These are phyloP conservation scores for Crax fasciolata DNA, from an alignment of 2,797 vertebrate genomes.

Conservation along the genomic window DNA sequence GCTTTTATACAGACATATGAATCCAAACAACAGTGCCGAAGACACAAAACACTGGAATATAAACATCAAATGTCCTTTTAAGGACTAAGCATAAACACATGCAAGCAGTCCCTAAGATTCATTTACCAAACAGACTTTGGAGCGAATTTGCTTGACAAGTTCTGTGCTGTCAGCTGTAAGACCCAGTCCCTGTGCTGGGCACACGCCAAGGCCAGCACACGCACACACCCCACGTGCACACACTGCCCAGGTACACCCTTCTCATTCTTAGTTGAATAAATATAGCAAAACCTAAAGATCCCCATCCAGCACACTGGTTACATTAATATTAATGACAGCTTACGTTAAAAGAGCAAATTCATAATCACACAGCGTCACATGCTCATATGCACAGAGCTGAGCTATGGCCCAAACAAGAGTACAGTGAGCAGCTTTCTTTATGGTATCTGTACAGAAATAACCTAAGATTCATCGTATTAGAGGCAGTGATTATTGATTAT, in stretches of 20 bases:
- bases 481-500: not conserved
- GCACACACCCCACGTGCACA: not conserved
- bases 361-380: not conserved
- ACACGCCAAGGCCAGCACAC: not conserved
- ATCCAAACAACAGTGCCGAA: not conserved
- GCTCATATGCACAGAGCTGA: not conserved
- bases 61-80: not conserved
- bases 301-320: not conserved
- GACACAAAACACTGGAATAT: not conserved
- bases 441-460: not conserved
- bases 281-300: not conserved
- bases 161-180: not conserved
- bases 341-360: not conserved
- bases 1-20: not conserved
- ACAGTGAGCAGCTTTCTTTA: not conserved
- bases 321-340: slow-evolving; percentile 7
- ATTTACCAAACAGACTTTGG: not conserved
- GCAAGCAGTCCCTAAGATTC: not conserved
- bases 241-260: not conserved
- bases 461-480: not conserved
- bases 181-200: not conserved
- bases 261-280: slow-evolving; percentile 25
- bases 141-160: not conserved
- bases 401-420: not conserved
- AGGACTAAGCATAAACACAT: not conserved